phyloP scores from a whole-genome alignment of 1,140 invertebrate genomes.

The Listronotus oregonensis region DNA sequence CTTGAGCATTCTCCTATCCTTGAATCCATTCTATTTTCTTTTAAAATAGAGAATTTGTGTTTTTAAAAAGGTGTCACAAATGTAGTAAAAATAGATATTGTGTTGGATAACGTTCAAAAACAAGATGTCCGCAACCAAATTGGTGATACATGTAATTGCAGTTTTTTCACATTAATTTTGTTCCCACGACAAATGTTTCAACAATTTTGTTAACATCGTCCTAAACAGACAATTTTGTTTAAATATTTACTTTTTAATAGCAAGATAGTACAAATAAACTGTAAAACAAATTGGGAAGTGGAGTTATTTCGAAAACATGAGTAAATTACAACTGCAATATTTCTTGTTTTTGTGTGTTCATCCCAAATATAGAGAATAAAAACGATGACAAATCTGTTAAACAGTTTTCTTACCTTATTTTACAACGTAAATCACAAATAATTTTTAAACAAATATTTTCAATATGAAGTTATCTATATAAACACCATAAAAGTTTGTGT shows the following conservation, averaged over 20 bases:
- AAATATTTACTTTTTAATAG: not conserved
- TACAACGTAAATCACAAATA: not conserved
- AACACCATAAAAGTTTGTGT: conserved; percentile 45
- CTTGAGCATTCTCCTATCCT: conserved; percentile 40
- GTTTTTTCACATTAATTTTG: conserved; percentile 17
- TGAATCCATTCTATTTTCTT: conserved; percentile 49
- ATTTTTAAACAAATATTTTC: conserved; percentile 12
- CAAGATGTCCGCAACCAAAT: conserved; percentile 51
- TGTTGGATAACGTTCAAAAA: conserved; percentile 55
- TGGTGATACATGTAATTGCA: conserved; percentile 39
- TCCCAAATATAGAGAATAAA: conserved; percentile 6
- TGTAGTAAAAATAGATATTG: conserved; percentile 54
- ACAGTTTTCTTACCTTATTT: conserved; percentile 19
- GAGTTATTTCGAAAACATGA: conserved; percentile 25
- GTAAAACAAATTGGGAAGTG: conserved; percentile 14
- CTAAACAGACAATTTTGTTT: not conserved
- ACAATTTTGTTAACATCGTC: not conserved
- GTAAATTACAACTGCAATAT: conserved; percentile 9
- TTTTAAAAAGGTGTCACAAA: conserved; percentile 42
- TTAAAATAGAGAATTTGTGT: conserved; percentile 29
- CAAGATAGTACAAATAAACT: not conserved
- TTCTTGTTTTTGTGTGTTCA: conserved; percentile 20
- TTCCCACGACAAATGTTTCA: not conserved
- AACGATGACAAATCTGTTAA: not conserved
- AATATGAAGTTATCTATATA: conserved; percentile 39